Evolutionary conservation across 2,888 invertebrate species (phyloP).

Genomic region (Trichacis sp.): DNA sequence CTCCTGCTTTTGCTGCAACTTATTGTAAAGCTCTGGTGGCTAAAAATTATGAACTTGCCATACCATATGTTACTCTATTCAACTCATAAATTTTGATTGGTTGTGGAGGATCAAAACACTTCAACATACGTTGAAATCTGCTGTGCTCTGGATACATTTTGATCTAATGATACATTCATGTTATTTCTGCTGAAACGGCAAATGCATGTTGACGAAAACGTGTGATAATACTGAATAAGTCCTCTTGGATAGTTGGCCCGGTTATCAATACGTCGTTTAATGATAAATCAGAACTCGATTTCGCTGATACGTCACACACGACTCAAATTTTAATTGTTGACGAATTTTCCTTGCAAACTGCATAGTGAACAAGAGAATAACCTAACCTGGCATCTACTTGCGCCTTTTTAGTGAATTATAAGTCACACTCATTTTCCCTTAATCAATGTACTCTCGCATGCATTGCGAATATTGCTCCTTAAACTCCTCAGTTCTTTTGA

Average conservation of each 20-base stretch:
- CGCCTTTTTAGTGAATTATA: not conserved
- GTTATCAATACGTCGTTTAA: conserved; percentile 49
- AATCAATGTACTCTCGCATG: conserved; percentile 30
- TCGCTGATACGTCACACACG: conserved; percentile 55
- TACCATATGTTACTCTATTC: conserved; percentile 48
- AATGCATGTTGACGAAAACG: conserved; percentile 44
- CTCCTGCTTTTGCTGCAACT: conserved; percentile 30
- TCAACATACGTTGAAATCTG: conserved; percentile 48
- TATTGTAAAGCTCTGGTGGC: conserved; percentile 44
- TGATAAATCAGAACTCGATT: conserved; percentile 43
- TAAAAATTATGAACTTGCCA: conserved; percentile 44
- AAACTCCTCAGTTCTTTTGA: not conserved
- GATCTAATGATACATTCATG: conserved; percentile 51
- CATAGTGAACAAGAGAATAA: conserved; percentile 54
- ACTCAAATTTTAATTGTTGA: conserved; percentile 50
- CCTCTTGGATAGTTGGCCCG: conserved; percentile 49
- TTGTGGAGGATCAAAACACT: conserved; percentile 33
- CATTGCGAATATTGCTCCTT: conserved; percentile 13
- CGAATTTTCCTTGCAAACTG: conserved; percentile 45
- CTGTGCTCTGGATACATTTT: conserved; percentile 23
- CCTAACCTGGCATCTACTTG: not conserved
- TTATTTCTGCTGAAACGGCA: conserved; percentile 51
- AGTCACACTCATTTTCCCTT: conserved; percentile 33
- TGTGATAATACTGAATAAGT: conserved; percentile 45
- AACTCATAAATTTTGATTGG: conserved; percentile 28